Evolutionary conservation across 2,888 invertebrate species (phyloP), one percentile per base, ranked within the genome.

Genomic region (Apodemia duryi): DNA sequence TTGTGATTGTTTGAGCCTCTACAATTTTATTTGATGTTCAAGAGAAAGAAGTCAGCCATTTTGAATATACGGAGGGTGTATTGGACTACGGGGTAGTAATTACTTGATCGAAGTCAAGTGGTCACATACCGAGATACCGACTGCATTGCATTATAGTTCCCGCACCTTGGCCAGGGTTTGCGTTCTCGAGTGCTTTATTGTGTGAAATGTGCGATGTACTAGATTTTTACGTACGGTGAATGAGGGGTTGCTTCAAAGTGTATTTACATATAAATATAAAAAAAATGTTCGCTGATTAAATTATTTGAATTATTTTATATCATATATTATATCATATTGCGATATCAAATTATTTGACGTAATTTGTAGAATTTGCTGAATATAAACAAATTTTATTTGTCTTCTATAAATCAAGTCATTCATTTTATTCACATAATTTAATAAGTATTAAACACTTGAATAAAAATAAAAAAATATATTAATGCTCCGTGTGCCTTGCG

Each of bases 61-160:
- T 91, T 91, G 91, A 87, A 90, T 89, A 87, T 86, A 76, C 79
- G 73, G 80, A 80, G 89, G 88, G 83, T 84, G 82, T 84, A 81
- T 81, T 85, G 84, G 88, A 83, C 88, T 86, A 87, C 85, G 82
- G 89, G 89, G 88, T 88, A 89, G 90, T 91, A 91, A 91, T 91
- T 88, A 85, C 85, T 91, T 91, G 90, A 91, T 91, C 91, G 89
- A 76, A 91, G 91, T 91, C 88, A 86, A 91, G 91, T 89, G 91
- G 89, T 80, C 77, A 84, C 91, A 83, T 80, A 86, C 85, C 87
- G 91, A 86, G 91, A 87, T 85, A 83, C 79, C 81, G 76, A 74
- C 80, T 77, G 82, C 74, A 80, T 69, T 74, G 80, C 79, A 85
- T 90, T 89, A 87, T 73, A 67, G 13, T 21, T 51, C 64, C 71